Evolutionary conservation across 2,888 invertebrate genomes (phyloP).

Genomic region (Drosophila diplacantha): DNA sequence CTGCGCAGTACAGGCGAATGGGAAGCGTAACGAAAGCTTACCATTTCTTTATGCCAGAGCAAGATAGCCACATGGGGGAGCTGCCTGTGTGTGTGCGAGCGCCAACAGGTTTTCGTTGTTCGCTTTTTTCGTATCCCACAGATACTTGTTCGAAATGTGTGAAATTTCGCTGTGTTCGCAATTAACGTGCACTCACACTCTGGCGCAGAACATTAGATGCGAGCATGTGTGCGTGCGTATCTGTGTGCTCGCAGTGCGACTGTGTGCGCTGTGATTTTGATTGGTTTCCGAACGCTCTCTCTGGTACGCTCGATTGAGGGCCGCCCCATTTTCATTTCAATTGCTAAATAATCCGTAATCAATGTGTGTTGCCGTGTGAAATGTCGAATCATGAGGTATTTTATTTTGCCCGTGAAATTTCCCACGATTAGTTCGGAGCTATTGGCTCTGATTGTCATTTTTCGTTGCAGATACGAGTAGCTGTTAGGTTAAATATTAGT

Average conservation of each 20-base stretch:
- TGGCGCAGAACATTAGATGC: slow-evolving; percentile 50
- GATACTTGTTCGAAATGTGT: slow-evolving; percentile 54
- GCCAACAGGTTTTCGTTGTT: slow-evolving; percentile 65
- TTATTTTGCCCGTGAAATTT: background rate
- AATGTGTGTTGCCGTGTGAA: slow-evolving; percentile 26
- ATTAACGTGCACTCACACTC: slow-evolving; percentile 52
- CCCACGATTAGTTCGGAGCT: background rate
- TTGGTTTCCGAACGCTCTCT: slow-evolving; percentile 71
- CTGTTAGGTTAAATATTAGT: background rate
- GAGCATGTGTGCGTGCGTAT: slow-evolving; percentile 16
- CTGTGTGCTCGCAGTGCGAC: slow-evolving; percentile 27
- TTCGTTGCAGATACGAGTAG: background rate
- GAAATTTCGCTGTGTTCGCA: slow-evolving; percentile 62
- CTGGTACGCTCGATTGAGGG: slow-evolving; percentile 24
- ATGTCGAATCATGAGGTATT: slow-evolving; percentile 1
- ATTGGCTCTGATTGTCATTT: background rate
- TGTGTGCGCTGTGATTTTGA: slow-evolving; percentile 73
- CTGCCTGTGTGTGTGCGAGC: slow-evolving; percentile 28
- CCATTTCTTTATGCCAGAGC: slow-evolving; percentile 28
- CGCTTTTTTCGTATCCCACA: slow-evolving; percentile 44
- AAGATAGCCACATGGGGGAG: slow-evolving; percentile 11
- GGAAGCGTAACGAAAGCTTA: slow-evolving; percentile 59
- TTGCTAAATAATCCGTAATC: slow-evolving; percentile 16
- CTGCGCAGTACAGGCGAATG: slow-evolving; percentile 73
- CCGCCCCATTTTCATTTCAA: slow-evolving; percentile 41